These are phyloP conservation scores for Thera britannica DNA, from an alignment of 2,888 invertebrate species.

Conservation along the genomic window DNA sequence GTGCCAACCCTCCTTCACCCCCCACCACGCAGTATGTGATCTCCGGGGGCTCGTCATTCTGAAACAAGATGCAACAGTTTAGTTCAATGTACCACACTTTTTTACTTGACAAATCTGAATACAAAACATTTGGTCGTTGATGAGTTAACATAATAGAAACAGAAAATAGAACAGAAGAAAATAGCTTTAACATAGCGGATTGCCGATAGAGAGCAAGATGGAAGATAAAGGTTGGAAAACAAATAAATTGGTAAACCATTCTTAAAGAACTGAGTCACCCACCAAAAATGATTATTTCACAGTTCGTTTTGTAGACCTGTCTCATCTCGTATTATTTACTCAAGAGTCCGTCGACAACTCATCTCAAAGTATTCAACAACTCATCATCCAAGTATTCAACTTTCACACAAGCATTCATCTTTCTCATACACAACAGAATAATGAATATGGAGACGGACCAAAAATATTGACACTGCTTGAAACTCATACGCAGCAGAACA, in stretches of 20 bases:
- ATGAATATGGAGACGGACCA: conserved; percentile 37
- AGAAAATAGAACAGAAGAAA: no score
- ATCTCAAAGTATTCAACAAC: conserved; percentile 24
- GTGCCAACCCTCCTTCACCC: conserved; percentile 92
- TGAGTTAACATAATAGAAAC: no score
- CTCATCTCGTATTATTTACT: conserved; percentile 21
- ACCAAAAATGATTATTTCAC: not conserved
- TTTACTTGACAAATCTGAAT: no score
- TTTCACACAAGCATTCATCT: conserved; percentile 49
- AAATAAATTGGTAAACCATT: no score
- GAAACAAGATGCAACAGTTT: conserved; percentile 55
- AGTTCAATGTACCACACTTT: not conserved
- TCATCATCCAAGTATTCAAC: conserved; percentile 37
- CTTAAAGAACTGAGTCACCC: not conserved
- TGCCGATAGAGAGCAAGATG: no score
- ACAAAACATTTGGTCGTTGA: no score
- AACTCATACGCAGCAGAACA: conserved; percentile 37
- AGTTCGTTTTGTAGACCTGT: not conserved
- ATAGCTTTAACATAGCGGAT: no score
- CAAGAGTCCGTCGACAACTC: conserved; percentile 30
- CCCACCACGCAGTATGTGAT: conserved; percentile 97
- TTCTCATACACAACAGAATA: conserved; percentile 35
- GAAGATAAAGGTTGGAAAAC: no score
- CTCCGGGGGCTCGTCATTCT: conserved; percentile 98
- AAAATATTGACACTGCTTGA: conserved; percentile 35